Evolutionary conservation across 2,888 invertebrate genomes (phyloP).

Genomic region (Oscheius sp.): DNA sequence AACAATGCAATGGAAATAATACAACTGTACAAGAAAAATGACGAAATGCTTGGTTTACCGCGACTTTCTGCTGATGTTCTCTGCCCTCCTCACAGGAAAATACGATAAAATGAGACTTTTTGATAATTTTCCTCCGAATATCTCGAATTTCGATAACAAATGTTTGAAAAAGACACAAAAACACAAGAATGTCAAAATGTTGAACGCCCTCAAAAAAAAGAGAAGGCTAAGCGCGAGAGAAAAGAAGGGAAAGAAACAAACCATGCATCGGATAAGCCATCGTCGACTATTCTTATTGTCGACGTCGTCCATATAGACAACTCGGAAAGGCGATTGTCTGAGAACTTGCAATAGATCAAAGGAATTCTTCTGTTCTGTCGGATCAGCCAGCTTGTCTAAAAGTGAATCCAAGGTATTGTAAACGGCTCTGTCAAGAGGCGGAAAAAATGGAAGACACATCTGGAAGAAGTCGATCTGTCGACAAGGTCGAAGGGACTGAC

Average conservation of each 20-base stretch:
- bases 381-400: not conserved
- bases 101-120: too few species aligned
- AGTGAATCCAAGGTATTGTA: not conserved
- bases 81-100: too few species aligned
- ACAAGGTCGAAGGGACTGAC: not conserved
- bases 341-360: conserved; percentile 12
- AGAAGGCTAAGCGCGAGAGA: not conserved
- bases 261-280: conserved; percentile 29
- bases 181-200: not conserved
- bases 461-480: too few species aligned
- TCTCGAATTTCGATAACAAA: too few species aligned
- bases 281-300: conserved; percentile 4
- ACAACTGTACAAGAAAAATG: too few species aligned
- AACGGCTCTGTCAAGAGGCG: not conserved
- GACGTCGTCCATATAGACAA: conserved; percentile 29
- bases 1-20: too few species aligned
- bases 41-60: too few species aligned
- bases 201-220: not conserved
- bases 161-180: not conserved
- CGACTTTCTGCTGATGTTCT: too few species aligned
- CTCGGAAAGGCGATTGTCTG: conserved; percentile 1
- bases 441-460: not conserved
- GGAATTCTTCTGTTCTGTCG: too few species aligned
- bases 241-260: conserved; percentile 19
- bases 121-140: too few species aligned